phyloP scores from a whole-genome alignment of 2,113 vertebrate genomes.

The Campylomormyrus tamandua region DNA sequence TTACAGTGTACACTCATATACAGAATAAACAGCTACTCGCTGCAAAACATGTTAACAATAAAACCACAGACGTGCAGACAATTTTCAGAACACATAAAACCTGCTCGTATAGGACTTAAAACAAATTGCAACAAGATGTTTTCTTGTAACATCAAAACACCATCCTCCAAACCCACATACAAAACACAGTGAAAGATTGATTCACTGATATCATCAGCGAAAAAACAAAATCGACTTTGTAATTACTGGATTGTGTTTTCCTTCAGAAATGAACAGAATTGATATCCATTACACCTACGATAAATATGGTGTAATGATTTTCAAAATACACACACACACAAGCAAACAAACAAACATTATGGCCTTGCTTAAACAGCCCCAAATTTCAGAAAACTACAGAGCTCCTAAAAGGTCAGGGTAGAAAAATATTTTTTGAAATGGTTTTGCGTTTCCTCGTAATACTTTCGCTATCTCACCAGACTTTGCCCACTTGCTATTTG shows the following conservation, averaged over 20 bases:
- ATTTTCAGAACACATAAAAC: background rate
- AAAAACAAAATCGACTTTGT: background rate
- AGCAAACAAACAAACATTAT: background rate
- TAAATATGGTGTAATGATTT: background rate
- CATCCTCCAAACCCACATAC: background rate
- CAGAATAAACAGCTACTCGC: background rate
- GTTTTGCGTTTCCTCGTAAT: no score
- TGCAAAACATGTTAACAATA: background rate
- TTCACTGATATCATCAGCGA: background rate
- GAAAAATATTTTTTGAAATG: no score
- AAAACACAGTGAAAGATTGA: background rate
- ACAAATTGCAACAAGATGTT: background rate
- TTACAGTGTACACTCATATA: background rate
- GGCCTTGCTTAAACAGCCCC: background rate
- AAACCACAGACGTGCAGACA: background rate
- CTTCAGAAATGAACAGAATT: background rate
- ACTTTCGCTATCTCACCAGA: no score
- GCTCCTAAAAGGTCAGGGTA: no score
- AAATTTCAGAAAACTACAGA: background rate
- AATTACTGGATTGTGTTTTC: background rate
- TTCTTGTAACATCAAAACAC: background rate
- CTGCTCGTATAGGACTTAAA: background rate
- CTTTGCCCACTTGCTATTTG: no score
- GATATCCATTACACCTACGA: background rate
- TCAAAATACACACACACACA: background rate